These are phyloP conservation scores for Caenorhabditis zanzibari DNA, from an alignment of 2,888 invertebrate species.

Conservation along the genomic window DNA sequence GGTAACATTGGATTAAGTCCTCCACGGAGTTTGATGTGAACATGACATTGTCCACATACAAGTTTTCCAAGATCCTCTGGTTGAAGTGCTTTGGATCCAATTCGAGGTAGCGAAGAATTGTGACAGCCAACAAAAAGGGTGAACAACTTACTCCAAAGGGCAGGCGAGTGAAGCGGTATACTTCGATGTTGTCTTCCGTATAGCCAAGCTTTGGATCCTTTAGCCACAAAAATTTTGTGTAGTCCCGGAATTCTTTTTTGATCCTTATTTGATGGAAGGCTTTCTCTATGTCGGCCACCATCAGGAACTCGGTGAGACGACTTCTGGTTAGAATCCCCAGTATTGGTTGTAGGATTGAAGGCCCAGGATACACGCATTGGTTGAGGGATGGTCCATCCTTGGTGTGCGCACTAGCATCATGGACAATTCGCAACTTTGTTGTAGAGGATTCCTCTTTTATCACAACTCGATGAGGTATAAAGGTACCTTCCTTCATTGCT, in stretches of 20 bases:
- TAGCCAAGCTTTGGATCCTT: slow-evolving; percentile 50
- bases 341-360: slow-evolving; percentile 45
- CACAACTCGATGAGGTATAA: slow-evolving; percentile 18
- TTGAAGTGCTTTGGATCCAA: neutral
- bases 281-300: slow-evolving; percentile 72
- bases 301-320: slow-evolving; percentile 27
- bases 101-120: slow-evolving; percentile 40
- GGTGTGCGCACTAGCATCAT: slow-evolving; percentile 56
- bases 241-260: slow-evolving; percentile 53
- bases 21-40: neutral
- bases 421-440: slow-evolving; percentile 66
- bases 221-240: slow-evolving; percentile 67
- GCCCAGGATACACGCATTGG: slow-evolving; percentile 61
- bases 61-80: neutral
- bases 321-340: slow-evolving; percentile 53
- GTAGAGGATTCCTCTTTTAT: slow-evolving; percentile 37
- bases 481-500: no score
- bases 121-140: slow-evolving; percentile 66
- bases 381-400: slow-evolving; percentile 54
- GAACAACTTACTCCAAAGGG: slow-evolving; percentile 69
- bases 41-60: slow-evolving; percentile 43
- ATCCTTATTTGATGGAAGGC: slow-evolving; percentile 73
- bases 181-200: slow-evolving; percentile 58
- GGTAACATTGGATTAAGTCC: neutral
- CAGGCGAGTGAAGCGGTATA: slow-evolving; percentile 63